phyloP scores from a whole-genome alignment of 2,113 vertebrate genomes.

The Syngnathoides biaculeatus region DNA sequence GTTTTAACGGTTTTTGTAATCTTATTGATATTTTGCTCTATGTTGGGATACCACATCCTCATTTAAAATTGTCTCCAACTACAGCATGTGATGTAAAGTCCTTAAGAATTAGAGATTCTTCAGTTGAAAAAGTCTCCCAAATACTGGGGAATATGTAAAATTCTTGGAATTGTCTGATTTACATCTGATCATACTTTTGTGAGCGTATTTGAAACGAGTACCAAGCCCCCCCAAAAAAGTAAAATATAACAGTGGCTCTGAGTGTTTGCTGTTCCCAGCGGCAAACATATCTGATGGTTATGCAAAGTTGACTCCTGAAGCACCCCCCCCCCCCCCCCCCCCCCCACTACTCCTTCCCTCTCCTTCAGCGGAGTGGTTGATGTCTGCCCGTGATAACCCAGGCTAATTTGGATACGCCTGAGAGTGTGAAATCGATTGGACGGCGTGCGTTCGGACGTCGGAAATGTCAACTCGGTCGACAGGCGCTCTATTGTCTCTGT shows the following conservation, averaged over 20 bases:
- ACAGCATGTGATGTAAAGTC: too few relatives aligned
- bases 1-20: too few relatives aligned
- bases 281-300: slow-evolving; percentile 13
- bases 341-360: background rate
- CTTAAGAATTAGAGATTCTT: too few relatives aligned
- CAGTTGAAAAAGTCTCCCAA: too few relatives aligned
- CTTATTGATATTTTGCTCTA: too few relatives aligned
- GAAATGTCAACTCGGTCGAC: slow-evolving; percentile 41
- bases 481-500: slow-evolving; percentile 32
- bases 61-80: too few relatives aligned
- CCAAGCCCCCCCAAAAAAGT: background rate
- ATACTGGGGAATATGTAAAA: too few relatives aligned
- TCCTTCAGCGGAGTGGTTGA: slow-evolving; percentile 12
- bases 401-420: slow-evolving; percentile 25
- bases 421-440: slow-evolving; percentile 41
- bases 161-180: background rate
- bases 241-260: background rate
- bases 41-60: too few relatives aligned
- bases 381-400: slow-evolving; percentile 46
- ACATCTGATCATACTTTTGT: background rate
- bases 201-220: background rate
- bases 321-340: background rate
- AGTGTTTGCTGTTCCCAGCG: background rate
- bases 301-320: slow-evolving; percentile 31
- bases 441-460: slow-evolving; percentile 21